Evolutionary conservation across 2,797 vertebrate species (phyloP), one percentile per base, ranked within the genome.

Genomic region (Buphagus erythrorhynchus): DNA sequence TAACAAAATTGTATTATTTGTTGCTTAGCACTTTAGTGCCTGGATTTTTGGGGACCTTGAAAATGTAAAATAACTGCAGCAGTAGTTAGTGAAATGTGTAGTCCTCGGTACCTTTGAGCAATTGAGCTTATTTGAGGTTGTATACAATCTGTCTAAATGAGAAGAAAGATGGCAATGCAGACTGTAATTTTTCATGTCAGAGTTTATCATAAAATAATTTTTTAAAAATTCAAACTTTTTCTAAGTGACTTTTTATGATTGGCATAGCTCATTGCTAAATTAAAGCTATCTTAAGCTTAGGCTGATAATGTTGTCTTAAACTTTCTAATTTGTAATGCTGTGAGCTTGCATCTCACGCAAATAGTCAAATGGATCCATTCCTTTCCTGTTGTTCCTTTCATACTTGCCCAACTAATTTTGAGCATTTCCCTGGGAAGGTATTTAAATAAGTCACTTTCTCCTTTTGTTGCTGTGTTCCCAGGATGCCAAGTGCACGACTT

Each of bases 401-500:
- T 35, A 25, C 29, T 36, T 51, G 57, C n/a, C 45, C 38, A 68
- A 2, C 9, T 24, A 72, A 43, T 43, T 61, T 51, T 73, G 40
- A 88, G 26, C 9, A 3, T 65, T 92, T 72, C 35, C 59, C 28
- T 51, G 58, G 52, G 48, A 21, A 24, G 22, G 68, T 42, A 22
- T 10, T 52, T 48, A 49, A 81, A 4, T 52, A 72, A 84, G 14
- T 88, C 16, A 10, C 57, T 58, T 66, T 88, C 31, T 86, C 36
- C 25, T 76, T 86, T 69, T 94, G 42, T 59, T 84, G 38, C 58
- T 94, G 72, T 92, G 45, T 96, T 95, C 74, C 63, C 92, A 99
- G 99, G 99, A 76, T 99, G 98, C 88, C 98, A 97, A 16, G 98
- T 99, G 63, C 98, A 99, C 1, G 99, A 99, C 97, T 99, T 99